A percentile compares a stretch with the other conserved stretches of the same genome.
phyloP scores from a whole-genome alignment of 2,113 vertebrate genomes.

The Emydocephalus ijimae region DNA sequence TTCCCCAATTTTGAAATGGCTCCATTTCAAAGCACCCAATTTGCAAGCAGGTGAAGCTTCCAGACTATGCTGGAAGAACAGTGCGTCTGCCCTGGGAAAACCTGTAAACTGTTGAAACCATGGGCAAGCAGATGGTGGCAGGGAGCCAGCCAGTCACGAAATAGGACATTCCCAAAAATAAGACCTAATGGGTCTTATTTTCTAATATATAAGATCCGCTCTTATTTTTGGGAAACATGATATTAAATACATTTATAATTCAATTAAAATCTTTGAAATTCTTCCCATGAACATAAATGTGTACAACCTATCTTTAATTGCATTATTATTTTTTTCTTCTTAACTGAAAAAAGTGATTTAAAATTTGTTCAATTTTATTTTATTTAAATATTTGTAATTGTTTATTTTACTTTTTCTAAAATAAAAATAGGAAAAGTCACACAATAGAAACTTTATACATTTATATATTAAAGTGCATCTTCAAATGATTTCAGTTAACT shows the following conservation, averaged over 20 bases:
- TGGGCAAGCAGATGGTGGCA: no score
- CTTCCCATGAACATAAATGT: not conserved
- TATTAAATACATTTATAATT: not conserved
- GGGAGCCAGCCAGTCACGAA: no score
- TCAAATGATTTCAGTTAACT: constrained; percentile 13
- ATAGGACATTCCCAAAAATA: no score
- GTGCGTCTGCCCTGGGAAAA: no score
- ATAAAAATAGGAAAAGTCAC: not conserved
- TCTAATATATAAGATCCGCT: no score
- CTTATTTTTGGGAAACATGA: no score
- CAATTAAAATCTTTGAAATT: not conserved
- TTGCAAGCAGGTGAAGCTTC: no score
- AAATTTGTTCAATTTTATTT: not conserved
- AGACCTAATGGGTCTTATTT: no score
- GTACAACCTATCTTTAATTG: not conserved
- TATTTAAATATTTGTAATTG: not conserved
- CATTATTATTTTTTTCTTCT: not conserved
- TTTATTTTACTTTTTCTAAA: not conserved
- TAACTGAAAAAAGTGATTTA: not conserved
- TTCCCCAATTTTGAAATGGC: no score
- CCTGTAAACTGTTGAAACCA: no score
- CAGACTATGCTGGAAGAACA: no score
- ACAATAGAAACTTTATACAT: not conserved
- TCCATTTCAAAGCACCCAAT: no score
- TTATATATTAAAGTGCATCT: not conserved